Evolutionary conservation across 2,888 invertebrate species (phyloP).

Genomic region (Torymus auratus): DNA sequence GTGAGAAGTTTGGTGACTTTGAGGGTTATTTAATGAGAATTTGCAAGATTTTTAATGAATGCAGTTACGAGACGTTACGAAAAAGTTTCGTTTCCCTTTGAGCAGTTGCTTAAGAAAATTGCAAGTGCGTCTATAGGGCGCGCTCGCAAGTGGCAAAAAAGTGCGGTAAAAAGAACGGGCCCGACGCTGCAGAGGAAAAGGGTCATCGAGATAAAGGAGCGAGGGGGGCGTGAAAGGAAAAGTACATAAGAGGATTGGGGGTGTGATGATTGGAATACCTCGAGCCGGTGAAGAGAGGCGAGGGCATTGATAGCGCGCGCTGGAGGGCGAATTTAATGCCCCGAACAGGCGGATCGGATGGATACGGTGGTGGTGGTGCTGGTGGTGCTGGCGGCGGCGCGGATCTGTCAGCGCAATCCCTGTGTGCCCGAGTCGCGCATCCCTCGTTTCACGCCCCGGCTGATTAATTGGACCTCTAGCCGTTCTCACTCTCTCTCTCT

Average conservation of each 20-base stretch:
- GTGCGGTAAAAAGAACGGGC: background rate
- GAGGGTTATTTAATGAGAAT: no score
- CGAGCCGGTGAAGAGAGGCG: background rate
- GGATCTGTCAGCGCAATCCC: conserved; percentile 74
- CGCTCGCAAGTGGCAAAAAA: background rate
- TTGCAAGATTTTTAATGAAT: no score
- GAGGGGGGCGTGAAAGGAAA: background rate
- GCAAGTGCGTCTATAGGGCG: no score
- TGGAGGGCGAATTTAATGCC: conserved; percentile 66
- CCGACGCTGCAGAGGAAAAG: conserved; percentile 3
- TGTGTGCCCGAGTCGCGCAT: conserved; percentile 59
- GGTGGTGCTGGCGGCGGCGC: conserved; percentile 61
- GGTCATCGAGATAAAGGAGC: conserved; percentile 38
- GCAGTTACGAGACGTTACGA: no score
- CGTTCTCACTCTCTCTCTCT: background rate
- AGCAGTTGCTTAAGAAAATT: no score
- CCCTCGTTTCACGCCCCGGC: conserved; percentile 74
- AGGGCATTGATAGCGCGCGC: conserved; percentile 15
- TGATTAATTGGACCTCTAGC: conserved; percentile 74
- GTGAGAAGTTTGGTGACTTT: no score
- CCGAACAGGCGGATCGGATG: conserved; percentile 64
- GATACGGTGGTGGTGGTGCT: conserved; percentile 63
- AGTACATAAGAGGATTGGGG: conserved; percentile 35
- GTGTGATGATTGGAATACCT: conserved; percentile 2
- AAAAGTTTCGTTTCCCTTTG: no score